phyloP scores from a whole-genome alignment of 35 echinoderm and acorn worm species.

The Amphiura filiformis region DNA sequence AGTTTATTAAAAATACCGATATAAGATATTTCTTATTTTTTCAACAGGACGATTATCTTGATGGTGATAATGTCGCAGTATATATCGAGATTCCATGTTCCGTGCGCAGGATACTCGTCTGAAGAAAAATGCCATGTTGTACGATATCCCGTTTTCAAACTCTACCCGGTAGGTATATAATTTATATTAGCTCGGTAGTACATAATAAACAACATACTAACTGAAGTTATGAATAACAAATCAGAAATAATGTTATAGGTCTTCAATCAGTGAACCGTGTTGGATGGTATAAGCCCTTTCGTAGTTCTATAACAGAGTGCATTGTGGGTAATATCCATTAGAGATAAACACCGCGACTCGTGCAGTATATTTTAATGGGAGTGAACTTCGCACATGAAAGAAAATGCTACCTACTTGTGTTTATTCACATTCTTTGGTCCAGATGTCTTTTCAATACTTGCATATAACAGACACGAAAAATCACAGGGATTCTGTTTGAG shows the following conservation, averaged over 20 bases:
- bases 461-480: no score
- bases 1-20: no score
- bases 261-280: neutral
- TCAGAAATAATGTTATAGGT: neutral
- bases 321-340: neutral
- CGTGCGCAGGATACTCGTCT: neutral
- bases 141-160: slow-evolving; percentile 58
- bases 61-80: slow-evolving; percentile 88
- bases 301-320: no score
- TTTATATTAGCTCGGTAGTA: no score
- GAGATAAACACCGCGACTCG: neutral
- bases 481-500: no score
- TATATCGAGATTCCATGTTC: slow-evolving; percentile 37
- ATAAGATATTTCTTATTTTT: no score
- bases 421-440: neutral
- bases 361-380: no score
- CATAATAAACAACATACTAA: no score
- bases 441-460: no score
- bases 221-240: neutral
- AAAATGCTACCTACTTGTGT: no score
- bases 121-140: slow-evolving; percentile 18
- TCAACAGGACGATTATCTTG: slow-evolving; percentile 60
- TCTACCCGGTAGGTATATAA: slow-evolving; percentile 82
- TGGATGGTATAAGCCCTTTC: neutral
- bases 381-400: no score